Percentiles rank a stretch among this genome's conserved stretches.
These are phyloP conservation scores for Idris sp. DNA, from an alignment of 1,140 invertebrate species.

Conservation along the genomic window DNA sequence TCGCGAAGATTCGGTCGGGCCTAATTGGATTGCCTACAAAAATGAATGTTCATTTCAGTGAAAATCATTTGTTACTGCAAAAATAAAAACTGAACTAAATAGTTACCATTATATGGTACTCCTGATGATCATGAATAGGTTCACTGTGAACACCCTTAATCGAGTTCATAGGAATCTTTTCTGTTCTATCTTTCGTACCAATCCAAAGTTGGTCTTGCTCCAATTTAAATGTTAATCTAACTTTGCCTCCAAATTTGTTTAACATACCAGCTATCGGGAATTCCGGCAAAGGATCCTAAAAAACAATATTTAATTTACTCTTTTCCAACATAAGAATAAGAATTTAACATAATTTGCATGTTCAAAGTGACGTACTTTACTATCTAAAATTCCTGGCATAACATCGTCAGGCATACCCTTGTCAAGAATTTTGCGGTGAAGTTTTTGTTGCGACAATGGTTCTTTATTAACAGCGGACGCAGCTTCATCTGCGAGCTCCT, in stretches of 20 bases:
- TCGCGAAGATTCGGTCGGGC: conserved; percentile 91
- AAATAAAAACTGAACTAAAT: no score
- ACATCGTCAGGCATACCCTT: conserved; percentile 94
- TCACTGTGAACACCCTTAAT: conserved; percentile 92
- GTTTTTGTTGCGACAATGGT: conserved; percentile 89
- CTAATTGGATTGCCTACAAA: conserved; percentile 89
- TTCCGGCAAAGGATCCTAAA: conserved; percentile 88
- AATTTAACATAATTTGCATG: no score
- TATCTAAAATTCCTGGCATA: conserved; percentile 91
- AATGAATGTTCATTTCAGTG: conserved; percentile 13
- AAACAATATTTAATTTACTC: neutral
- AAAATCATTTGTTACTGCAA: no score
- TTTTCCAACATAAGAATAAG: no score
- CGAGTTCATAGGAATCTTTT: conserved; percentile 94
- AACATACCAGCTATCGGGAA: conserved; percentile 93
- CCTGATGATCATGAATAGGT: conserved; percentile 92
- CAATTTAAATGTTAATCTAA: conserved; percentile 94
- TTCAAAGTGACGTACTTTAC: conserved; percentile 84
- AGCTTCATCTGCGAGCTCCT: conserved; percentile 76
- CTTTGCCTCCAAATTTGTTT: conserved; percentile 95
- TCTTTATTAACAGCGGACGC: conserved; percentile 83
- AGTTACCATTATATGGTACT: conserved; percentile 95
- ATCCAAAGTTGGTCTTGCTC: conserved; percentile 96
- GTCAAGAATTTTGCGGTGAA: conserved; percentile 92
- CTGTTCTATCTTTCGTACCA: conserved; percentile 95